These are phyloP conservation scores for Drosophila seclusa DNA, from an alignment of 2,888 invertebrate genomes.

Conservation along the genomic window DNA sequence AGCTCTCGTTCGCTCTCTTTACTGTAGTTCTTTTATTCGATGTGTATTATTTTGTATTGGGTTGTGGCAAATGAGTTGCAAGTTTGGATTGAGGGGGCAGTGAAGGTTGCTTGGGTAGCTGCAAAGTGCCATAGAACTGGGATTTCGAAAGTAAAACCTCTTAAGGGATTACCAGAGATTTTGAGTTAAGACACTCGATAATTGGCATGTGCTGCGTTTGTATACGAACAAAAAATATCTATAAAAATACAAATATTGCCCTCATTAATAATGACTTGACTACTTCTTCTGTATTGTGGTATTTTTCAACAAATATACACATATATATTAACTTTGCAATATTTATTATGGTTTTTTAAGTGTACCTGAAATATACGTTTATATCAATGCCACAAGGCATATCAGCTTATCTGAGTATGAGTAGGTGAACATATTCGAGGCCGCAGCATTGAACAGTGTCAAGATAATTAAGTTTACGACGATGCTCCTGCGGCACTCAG, in stretches of 20 bases:
- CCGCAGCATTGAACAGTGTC: conserved; percentile 52
- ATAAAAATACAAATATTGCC: not conserved
- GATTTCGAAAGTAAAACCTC: conserved; percentile 20
- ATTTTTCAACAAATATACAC: not conserved
- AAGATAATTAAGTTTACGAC: conserved; percentile 60
- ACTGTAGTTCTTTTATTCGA: not conserved
- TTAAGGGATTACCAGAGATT: conserved; percentile 24
- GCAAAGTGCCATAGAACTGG: conserved; percentile 13
- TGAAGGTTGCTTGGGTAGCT: not conserved
- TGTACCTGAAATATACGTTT: conserved; percentile 36
- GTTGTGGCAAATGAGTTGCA: conserved; percentile 2
- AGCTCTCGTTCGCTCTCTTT: not conserved
- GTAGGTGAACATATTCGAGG: conserved; percentile 26
- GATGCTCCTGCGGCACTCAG: conserved; percentile 45
- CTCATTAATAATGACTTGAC: not conserved
- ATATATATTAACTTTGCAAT: not conserved
- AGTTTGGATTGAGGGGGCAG: not conserved
- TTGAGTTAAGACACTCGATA: conserved; percentile 17
- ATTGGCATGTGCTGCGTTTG: conserved; percentile 15
- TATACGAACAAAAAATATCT: not conserved
- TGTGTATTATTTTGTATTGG: not conserved
- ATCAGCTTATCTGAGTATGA: not conserved
- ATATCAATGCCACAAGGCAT: conserved; percentile 49
- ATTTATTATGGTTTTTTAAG: conserved; percentile 11
- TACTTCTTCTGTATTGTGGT: not conserved